Evolutionary conservation across 30 jellyfish, hydroid and myxozoan genomes (phyloP).

Genomic region (Nemopilema nomurai): DNA sequence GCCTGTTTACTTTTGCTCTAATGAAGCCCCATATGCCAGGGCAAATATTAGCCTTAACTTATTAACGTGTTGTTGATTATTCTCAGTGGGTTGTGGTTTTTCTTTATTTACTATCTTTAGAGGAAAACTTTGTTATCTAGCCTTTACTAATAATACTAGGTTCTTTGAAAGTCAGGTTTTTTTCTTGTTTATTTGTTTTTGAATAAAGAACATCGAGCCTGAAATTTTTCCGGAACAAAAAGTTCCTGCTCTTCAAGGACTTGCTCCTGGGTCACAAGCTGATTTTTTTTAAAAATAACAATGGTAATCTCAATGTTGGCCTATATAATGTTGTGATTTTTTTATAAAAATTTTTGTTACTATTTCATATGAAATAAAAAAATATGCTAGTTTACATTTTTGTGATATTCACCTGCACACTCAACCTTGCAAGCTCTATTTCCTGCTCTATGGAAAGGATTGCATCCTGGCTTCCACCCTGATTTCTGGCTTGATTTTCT

Average conservation of each 20-base stretch:
- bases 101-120: background rate
- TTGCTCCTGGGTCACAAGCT: background rate
- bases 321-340: background rate
- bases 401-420: conserved; percentile 10
- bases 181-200: background rate
- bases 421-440: conserved; percentile 8
- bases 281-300: background rate
- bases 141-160: background rate
- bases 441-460: conserved; percentile 7
- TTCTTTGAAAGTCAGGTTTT: background rate
- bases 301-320: background rate
- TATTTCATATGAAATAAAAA: background rate
- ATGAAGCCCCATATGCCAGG: background rate
- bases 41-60: background rate
- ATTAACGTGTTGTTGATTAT: background rate
- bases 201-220: background rate
- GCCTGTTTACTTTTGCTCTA: background rate
- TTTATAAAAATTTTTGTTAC: background rate
- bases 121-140: background rate
- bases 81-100: background rate
- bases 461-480: conserved; percentile 9
- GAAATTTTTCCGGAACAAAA: background rate
- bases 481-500: conserved; percentile 8
- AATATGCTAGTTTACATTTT: background rate
- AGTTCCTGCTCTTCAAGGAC: background rate